These are phyloP conservation scores for Cercopithecus diana DNA, from an alignment of 2,797 vertebrate species.

Conservation along the genomic window DNA sequence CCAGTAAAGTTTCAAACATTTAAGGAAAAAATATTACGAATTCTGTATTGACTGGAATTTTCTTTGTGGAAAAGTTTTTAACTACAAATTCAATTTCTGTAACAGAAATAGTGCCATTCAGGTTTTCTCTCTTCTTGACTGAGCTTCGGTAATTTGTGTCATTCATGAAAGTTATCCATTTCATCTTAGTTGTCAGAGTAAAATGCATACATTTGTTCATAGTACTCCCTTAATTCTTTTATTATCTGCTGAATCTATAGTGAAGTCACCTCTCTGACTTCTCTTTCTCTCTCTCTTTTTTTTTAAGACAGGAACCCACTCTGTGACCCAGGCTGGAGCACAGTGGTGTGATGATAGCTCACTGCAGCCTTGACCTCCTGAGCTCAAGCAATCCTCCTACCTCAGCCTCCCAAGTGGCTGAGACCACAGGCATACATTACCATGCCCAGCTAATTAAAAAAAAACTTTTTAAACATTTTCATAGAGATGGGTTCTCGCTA, in stretches of 20 bases:
- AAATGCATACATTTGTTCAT: constrained; percentile 19
- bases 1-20: background rate
- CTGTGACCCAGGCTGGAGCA: too few species aligned
- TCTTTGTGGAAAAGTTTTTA: background rate
- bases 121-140: background rate
- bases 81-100: background rate
- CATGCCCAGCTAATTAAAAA: too few species aligned
- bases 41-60: background rate
- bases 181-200: constrained; percentile 16
- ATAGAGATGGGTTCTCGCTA: too few species aligned
- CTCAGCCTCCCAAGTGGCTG: too few species aligned
- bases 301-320: too few species aligned
- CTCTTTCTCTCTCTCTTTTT: background rate
- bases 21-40: too few species aligned
- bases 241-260: background rate
- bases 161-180: background rate
- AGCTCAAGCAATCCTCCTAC: too few species aligned
- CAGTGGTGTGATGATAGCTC: too few species aligned
- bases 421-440: too few species aligned
- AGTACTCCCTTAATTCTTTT: background rate
- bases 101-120: background rate
- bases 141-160: constrained; percentile 15
- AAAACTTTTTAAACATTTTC: too few species aligned
- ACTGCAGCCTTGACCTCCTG: too few species aligned
- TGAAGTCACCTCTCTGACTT: background rate